Percentiles rank a stretch among this genome's conserved stretches.
Conservation (phyloP, 2,797 vertebrate genomes). For the Dallia pectoralis region DNA sequence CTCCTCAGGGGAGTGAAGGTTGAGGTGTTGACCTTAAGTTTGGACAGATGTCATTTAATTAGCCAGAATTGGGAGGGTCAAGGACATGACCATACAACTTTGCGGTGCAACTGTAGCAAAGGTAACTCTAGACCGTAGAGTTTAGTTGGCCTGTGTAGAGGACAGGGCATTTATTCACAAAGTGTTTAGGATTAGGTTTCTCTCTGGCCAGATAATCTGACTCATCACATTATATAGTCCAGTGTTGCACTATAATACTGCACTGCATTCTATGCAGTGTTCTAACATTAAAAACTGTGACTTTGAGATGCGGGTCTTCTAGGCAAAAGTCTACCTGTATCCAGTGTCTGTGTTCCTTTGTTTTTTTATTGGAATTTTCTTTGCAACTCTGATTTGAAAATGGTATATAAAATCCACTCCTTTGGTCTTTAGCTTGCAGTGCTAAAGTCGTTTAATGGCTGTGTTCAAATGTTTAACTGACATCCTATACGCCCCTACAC, state of each 20-base stretch:
- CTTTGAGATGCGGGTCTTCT: too few relatives aligned
- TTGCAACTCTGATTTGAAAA: too few relatives aligned
- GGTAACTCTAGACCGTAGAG: constrained; percentile 3
- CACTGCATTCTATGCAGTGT: too few relatives aligned
- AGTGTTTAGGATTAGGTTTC: neutral
- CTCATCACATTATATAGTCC: neutral
- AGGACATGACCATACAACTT: neutral
- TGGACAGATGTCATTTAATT: constrained; percentile 19
- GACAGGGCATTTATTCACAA: neutral
- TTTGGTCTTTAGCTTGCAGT: too few relatives aligned
- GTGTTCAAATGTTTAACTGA: constrained; percentile 3
- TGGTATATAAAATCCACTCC: too few relatives aligned
- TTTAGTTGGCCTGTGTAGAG: neutral
- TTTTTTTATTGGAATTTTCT: too few relatives aligned
- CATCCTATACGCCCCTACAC: constrained; percentile 35
- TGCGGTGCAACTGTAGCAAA: constrained; percentile 2
- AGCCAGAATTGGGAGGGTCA: constrained; percentile 11
- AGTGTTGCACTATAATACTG: neutral
- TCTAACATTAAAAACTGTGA: too few relatives aligned
- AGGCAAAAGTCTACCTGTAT: too few relatives aligned
- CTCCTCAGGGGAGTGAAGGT: neutral
- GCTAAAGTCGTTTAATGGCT: too few relatives aligned
- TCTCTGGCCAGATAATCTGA: neutral
- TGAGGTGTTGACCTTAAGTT: neutral
- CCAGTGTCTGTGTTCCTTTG: too few relatives aligned